Percentiles rank a stretch among this genome's conserved stretches.
Evolutionary conservation across 53 echinoderm and acorn worm species (phyloP).

Genomic region (Echinometra lucunter): DNA sequence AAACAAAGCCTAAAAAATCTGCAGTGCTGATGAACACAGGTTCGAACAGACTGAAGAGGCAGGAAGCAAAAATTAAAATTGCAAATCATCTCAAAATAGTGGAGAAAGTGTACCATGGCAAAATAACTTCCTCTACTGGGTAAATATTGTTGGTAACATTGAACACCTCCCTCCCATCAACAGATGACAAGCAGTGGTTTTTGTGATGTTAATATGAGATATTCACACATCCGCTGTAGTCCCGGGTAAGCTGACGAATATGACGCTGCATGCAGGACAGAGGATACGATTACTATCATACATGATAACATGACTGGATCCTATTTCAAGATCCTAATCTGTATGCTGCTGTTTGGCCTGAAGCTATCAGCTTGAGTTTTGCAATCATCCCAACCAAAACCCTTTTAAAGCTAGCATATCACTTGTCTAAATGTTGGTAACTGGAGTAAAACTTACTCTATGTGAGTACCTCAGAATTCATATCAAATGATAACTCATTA

Average conservation of each 20-base stretch:
- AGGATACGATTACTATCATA: slow-evolving; percentile 36
- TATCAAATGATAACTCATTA: background rate
- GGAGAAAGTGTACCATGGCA: too few relatives aligned
- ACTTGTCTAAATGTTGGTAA: background rate
- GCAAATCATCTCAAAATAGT: too few relatives aligned
- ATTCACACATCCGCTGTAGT: slow-evolving; percentile 15
- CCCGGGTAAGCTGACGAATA: slow-evolving; percentile 22
- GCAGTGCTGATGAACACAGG: too few relatives aligned
- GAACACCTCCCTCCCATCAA: too few relatives aligned
- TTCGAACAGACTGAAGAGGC: too few relatives aligned
- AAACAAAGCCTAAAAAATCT: too few relatives aligned
- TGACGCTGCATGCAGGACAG: background rate
- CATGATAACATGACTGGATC: slow-evolving; percentile 30
- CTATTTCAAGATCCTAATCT: slow-evolving; percentile 35
- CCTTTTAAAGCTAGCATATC: slow-evolving; percentile 19
- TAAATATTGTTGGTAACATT: too few relatives aligned
- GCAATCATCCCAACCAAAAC: background rate
- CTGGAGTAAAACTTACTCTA: background rate
- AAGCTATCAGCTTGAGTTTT: slow-evolving; percentile 33
- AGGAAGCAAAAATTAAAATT: background rate
- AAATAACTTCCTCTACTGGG: too few relatives aligned
- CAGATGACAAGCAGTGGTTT: background rate
- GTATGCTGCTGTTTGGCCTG: slow-evolving; percentile 13
- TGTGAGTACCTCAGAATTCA: background rate
- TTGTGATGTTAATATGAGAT: background rate